These are phyloP conservation scores for Cygnus olor DNA, from an alignment of 2,797 vertebrate genomes.

Conservation along the genomic window DNA sequence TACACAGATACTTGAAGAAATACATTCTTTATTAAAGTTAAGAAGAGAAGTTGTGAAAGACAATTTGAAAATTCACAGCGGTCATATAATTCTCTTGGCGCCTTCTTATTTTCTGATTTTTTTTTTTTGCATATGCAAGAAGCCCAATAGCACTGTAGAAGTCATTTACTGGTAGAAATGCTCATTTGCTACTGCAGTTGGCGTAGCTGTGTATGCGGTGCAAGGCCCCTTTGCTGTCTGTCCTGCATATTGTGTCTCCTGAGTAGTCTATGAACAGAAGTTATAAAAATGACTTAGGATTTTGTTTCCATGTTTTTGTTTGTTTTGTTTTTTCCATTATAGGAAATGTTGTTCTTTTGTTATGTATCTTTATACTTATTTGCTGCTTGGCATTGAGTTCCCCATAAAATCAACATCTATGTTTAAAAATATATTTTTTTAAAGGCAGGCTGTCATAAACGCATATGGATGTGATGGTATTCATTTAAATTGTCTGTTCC, in stretches of 20 bases:
- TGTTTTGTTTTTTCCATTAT: neutral
- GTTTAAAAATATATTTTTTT: neutral
- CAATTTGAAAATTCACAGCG: neutral
- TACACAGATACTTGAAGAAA: neutral
- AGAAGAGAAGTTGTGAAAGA: neutral
- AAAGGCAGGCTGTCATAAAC: neutral
- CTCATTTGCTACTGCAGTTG: neutral
- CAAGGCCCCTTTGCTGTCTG: neutral
- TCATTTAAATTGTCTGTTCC: slow-evolving; percentile 12
- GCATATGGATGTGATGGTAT: neutral
- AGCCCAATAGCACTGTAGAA: neutral
- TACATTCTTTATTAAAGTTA: neutral
- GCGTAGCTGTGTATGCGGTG: neutral
- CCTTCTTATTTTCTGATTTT: neutral
- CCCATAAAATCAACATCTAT: slow-evolving; percentile 42
- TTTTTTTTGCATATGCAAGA: neutral
- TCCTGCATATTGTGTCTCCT: too few species aligned
- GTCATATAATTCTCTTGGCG: neutral
- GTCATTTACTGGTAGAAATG: neutral
- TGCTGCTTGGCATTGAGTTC: slow-evolving; percentile 5
- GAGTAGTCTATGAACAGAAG: neutral
- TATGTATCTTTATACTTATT: slow-evolving; percentile 2
- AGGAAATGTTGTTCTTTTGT: neutral
- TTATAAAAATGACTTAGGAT: neutral
- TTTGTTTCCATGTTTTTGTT: neutral